Evolutionary conservation across 1,140 invertebrate species (phyloP), one percentile per base, ranked within the genome.

Genomic region (Ganaspis sp.): DNA sequence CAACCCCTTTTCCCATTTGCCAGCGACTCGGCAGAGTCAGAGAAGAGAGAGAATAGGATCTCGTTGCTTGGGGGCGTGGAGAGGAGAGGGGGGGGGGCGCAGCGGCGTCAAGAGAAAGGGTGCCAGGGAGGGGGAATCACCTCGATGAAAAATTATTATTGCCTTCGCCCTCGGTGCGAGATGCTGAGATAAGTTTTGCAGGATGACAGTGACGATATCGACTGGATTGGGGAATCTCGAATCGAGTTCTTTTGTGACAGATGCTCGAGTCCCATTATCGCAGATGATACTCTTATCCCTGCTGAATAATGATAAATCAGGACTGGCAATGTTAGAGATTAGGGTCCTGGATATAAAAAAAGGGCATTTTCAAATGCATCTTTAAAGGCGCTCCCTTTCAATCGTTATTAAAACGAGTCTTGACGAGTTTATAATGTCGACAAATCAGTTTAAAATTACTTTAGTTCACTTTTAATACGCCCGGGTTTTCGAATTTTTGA

Each of bases 211-310:
- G 54, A 29, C 23, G 58, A 64, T 64, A 64, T 64, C 26, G 58
- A 64, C 58, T 11, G 29, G 58, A 64, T 64, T 64, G 58, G 58
- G 23, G 23, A 64, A 64, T 64, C 58, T 29, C 4, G 15, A 64
- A 15, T 64, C 5, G 58, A 34, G n/a, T 26, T 64, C 58, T 64
- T 64, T 64, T 64, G 58, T 64, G 58, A 64, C 58, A 64, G 23
- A 64, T 64, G 58, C 58, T 64, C 58, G 26, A 29, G 58, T 12
- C 3, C 23, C 58, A 64, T 64, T 64, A 64, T 64, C 58, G 23
- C 58, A 64, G 23, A 64, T 64, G 58, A 64, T 64, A 64, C 58
- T 64, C 23, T 29, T 34, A 64, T 64, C 58, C 58, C 58, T 29
- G 12, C 26, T 64, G 58, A 29, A 29, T 29, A 64, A 64, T 29